Evolutionary conservation across 2,797 vertebrate genomes (phyloP), one percentile per base, ranked within the genome.

Genomic region (Brachyalestes nurse): DNA sequence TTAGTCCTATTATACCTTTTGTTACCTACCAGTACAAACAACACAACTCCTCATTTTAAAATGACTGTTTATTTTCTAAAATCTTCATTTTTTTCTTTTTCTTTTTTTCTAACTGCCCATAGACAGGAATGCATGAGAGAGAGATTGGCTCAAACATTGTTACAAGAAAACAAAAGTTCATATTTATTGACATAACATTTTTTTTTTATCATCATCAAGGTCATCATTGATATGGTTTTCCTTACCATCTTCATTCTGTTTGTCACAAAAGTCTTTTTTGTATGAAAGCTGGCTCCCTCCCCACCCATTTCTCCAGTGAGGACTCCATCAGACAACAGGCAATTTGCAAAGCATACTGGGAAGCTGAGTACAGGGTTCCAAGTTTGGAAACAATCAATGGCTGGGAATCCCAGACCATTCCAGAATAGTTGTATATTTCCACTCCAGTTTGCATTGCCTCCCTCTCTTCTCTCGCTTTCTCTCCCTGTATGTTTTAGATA

Each of bases 111-210:
- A 28, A 97, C 97, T 96, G 95, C 95, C 96, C 80, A 90, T 88
- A 93, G 96, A 97, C 96, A 97, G 97, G 97, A 98, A 98, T 98
- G 97, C 96, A 97, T 96, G 93, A 94, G 93, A 95, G 94, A 97
- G 94, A 96, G 95, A 97, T 96, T 96, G 97, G 96, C 97, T 98
- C 96, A 97, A 97, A 97, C 93, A 95, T 95, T 91, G 94, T 97
- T 96, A 97, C 94, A 95, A 96, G 93, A 95, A 95, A 93, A 96
- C 0, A 45, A 45, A 45, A 45, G 42, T 69, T 95, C 93, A 85
- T 81, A 81, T 83, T 84, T 69, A 67, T 71, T 82, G 64, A 79
- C 66, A 84, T 75, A 57, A 93, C 92, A 93, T 92, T 92, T 93
- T 91, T 28, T 28, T 28, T 28, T n/a, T n/a, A n/a, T n/a, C 90